These are phyloP conservation scores for Periophthalmus magnuspinnatus DNA, from an alignment of 2,797 vertebrate genomes.

Conservation along the genomic window DNA sequence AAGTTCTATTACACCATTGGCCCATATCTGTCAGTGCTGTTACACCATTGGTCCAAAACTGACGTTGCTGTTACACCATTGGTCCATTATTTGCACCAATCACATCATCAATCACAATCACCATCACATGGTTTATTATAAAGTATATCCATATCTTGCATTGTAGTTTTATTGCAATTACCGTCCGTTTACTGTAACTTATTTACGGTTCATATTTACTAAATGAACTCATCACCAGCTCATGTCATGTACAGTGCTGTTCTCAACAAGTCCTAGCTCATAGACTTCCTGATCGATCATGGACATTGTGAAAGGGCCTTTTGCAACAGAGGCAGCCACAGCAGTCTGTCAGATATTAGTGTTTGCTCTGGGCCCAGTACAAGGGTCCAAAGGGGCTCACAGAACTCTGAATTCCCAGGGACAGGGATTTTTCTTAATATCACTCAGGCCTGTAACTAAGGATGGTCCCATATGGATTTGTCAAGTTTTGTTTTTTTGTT, in stretches of 20 bases:
- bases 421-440: not conserved
- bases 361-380: constrained; percentile 50
- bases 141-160: not conserved
- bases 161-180: not conserved
- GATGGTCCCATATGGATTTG: too few species aligned
- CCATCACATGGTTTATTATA: not conserved
- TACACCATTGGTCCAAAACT: not conserved
- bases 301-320: constrained; percentile 45
- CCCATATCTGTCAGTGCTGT: not conserved
- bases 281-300: not conserved
- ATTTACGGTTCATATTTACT: not conserved
- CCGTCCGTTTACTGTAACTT: not conserved
- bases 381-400: constrained; percentile 55
- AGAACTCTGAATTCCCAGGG: not conserved
- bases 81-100: too few species aligned
- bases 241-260: not conserved
- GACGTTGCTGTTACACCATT: not conserved
- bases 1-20: not conserved
- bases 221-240: not conserved
- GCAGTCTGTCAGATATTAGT: constrained; percentile 34
- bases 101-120: too few species aligned
- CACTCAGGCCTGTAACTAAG: too few species aligned
- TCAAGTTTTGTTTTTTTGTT: not conserved
- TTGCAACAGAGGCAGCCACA: constrained; percentile 37
- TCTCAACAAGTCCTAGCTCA: not conserved